Evolutionary conservation across 2,797 vertebrate genomes (phyloP), one percentile per base, ranked within the genome.

Genomic region (Protonibea diacanthus): DNA sequence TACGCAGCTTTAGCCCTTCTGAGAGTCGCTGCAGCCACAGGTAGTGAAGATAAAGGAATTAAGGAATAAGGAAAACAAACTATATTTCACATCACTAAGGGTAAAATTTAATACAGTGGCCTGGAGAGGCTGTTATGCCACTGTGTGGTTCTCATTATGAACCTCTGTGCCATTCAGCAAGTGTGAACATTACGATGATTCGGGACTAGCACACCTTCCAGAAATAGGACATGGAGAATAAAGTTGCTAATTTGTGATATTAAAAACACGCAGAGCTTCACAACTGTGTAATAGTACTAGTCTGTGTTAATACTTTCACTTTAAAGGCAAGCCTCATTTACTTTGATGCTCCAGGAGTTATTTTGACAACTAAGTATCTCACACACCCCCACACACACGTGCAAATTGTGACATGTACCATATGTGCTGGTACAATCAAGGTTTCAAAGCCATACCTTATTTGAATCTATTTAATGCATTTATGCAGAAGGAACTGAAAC

Each of bases 401-500:
- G 14, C 62, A 63, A 1, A 40, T 62, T 51, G 29, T 56, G 53
- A 40, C 55, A 71, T 38, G 33, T 33, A 8, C 33, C 13, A 20
- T 38, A 25, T 17, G 21, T 73, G 29, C 20, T 48, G 15, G 23
- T 44, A 14, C 11, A 18, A 23, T 17, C 40, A 21, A 33, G 29
- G 20, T 23, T 10, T 48, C 17, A 63, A 20, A 64, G 1, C 8
- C 9, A 11, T 14, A 42, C 20, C 14, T 73, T 25, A 66, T 69
- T 74, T 81, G 18, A 79, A 57, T 78, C 49, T 23, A 9, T 64
- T 40, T 38, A 5, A 33, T 70, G 3, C 3, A 17, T 71, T 63
- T 59, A 18, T 57, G 15, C 9, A 44, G 5, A 20, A 73, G 74
- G 78, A 88, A 84, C 25, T 83, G 81, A 87, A 90, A 86, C 48